phyloP scores from a whole-genome alignment of 2,797 vertebrate species.

The Bryconaethiops microstoma region DNA sequence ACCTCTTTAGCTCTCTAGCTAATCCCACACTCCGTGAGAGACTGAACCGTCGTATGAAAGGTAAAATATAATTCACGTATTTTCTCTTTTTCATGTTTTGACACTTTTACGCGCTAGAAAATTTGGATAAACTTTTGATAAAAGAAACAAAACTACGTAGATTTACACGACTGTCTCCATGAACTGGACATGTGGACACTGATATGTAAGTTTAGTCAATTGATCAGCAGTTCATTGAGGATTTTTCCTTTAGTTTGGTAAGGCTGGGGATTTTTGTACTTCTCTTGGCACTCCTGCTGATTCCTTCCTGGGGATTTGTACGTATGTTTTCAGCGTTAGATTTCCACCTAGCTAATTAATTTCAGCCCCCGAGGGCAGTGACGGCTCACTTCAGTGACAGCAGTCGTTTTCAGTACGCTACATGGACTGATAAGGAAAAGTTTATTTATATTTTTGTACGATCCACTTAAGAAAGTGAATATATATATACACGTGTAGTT shows the following conservation, averaged over 20 bases:
- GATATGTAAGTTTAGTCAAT: not conserved
- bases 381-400: constrained; percentile 7
- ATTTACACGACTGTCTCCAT: no score
- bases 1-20: constrained; percentile 4
- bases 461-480: constrained; percentile 32
- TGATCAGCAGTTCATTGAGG: not conserved
- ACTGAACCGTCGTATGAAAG: not conserved
- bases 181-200: not conserved
- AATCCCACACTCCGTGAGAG: constrained; percentile 5
- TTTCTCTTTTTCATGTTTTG: not conserved
- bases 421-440: constrained; percentile 52
- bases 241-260: not conserved
- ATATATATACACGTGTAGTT: constrained; percentile 25
- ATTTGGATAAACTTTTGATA: not conserved
- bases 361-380: constrained; percentile 4
- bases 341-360: constrained; percentile 26
- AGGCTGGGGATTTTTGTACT: constrained; percentile 8
- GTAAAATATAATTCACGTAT: not conserved
- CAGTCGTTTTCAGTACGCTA: constrained; percentile 32
- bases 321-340: constrained; percentile 38
- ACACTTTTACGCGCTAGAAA: not conserved
- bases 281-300: constrained; percentile 21
- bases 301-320: not conserved
- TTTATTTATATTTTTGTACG: constrained; percentile 57
- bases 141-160: no score